Evolutionary conservation across 2,888 invertebrate genomes (phyloP), one percentile per base, ranked within the genome.

Genomic region (Fissipunctia ypsillon): DNA sequence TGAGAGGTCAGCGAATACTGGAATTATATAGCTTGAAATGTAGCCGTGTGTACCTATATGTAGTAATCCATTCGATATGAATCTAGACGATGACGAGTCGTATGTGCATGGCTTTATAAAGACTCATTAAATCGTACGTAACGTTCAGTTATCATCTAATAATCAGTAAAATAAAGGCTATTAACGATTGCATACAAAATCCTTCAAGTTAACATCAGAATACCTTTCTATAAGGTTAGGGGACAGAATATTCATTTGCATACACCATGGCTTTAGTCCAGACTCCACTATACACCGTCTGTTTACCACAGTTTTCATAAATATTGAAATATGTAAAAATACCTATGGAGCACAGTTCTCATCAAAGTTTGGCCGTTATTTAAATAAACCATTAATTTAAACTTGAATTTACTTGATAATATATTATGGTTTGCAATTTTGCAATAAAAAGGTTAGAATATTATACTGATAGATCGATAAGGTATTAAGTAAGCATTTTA

Each of bases 311-410:
- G 35, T 25, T 22, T 65, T 31, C 48, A 75, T 75, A 65, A 75
- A 59, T 74, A 75, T 76, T 75, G 4, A 65, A 50, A 65, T 75
- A 74, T 65, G 50, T 31, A 28, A 76, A 75, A 54, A 10, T 54
- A 28, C 16, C 0, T 45, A 35, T 1, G 70, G 56, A 54, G 54
- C 54, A 56, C 35, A 56, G 43, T 14, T 35, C 41, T 73, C 75
- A 64, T 73, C 19, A 45, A 35, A 69, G 56, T 28, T 45, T 25
- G 45, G 28, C 35, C n/a, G 4, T 74, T 45, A 28, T 45, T 73
- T 35, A 35, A 73, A 73, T 60, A 50, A 52, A 54, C 50, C 41
- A 41, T 14, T 19, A 12, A 25, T 64, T 48, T 48, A 16, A 60
- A n/a, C 28, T 19, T 9, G 4, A 54, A 56, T 38, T 63, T 38